Base-by-base conservation (phyloP, 2,797 vertebrate genomes). In the Anas bahamensis region DNA sequence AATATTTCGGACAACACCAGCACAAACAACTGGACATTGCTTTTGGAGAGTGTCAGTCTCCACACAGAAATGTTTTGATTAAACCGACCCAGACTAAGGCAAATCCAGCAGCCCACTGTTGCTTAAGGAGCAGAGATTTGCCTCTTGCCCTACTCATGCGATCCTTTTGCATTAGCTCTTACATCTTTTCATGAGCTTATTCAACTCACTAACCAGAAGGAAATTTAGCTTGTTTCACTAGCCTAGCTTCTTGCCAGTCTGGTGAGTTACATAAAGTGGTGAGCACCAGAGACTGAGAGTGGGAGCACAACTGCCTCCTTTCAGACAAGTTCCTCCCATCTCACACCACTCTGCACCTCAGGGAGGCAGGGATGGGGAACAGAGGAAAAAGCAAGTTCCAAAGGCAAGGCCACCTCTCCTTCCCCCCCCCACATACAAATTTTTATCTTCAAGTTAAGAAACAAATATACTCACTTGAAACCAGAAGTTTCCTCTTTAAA, bases 291-390 rank as follows among this genome's bases (percentile, higher is more conserved):
- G 79, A 35, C 22, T 24, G 1, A 0, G 6, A 57, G 17, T 3
- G 10, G 19, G 48, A 59, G 21, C 75, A 73, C 52, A 82, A 8
- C 28, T 9, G 4, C 15, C 33, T 70, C 41, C 35, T 44, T 41
- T 29, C 29, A n/a, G 68, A 35, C 0, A 1, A 22, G 26, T 8
- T 79, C n/a, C 17, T 81, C 37, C 33, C 0, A 0, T 31, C 21
- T 28, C 80, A 71, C 31, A 10, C 12, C 69, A 59, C 19, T 28
- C 28, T 14, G 15, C 4, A 4, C 5, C 39, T 22, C 14, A 7
- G 18, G 9, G 19, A 29, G 50, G 50, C 15, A 52, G 50, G 50
- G 15, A 42, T 3, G 50, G 74, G 15, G 13, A 21, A 29, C 37
- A 75, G 17, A 4, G 41, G 5, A 57, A 4, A 66, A 63, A 60